Percentiles rank a stretch among this genome's conserved stretches.
phyloP scores from a whole-genome alignment of 2,797 vertebrate genomes.

The Falco naumanni region DNA sequence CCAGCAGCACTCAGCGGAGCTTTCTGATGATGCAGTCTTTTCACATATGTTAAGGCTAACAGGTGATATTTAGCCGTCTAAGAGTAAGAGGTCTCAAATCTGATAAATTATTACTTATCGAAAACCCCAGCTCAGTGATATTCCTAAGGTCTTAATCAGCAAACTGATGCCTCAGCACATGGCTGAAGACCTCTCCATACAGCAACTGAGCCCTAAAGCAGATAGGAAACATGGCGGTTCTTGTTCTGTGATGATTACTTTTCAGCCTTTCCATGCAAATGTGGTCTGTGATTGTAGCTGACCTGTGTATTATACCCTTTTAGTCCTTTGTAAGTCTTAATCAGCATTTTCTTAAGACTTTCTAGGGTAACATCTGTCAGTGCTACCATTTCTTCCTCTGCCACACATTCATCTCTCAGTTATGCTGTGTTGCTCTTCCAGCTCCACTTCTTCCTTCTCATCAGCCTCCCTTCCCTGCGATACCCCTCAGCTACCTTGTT shows the following conservation, averaged over 20 bases:
- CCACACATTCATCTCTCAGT: not conserved
- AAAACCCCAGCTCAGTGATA: not conserved
- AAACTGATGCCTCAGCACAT: not conserved
- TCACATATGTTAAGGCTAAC: not conserved
- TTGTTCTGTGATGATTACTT: not conserved
- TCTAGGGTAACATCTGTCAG: not conserved
- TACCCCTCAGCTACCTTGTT: not conserved
- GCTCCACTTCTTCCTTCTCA: not conserved
- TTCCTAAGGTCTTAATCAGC: not conserved
- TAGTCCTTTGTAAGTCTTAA: not conserved
- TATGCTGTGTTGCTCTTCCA: not conserved
- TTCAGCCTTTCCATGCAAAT: not conserved
- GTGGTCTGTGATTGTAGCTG: not conserved
- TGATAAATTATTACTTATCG: not conserved
- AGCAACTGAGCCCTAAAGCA: not conserved
- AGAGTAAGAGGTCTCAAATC: not conserved
- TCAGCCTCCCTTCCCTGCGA: not conserved
- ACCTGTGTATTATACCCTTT: not conserved
- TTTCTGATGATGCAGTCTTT: not conserved
- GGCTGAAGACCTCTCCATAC: not conserved
- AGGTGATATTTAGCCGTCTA: not conserved
- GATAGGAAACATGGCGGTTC: not conserved
- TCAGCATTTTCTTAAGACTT: not conserved
- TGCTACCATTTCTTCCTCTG: not conserved
- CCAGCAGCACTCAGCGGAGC: not conserved